Conservation (phyloP, 2,888 invertebrate genomes). For the Hybos culiciformis region DNA sequence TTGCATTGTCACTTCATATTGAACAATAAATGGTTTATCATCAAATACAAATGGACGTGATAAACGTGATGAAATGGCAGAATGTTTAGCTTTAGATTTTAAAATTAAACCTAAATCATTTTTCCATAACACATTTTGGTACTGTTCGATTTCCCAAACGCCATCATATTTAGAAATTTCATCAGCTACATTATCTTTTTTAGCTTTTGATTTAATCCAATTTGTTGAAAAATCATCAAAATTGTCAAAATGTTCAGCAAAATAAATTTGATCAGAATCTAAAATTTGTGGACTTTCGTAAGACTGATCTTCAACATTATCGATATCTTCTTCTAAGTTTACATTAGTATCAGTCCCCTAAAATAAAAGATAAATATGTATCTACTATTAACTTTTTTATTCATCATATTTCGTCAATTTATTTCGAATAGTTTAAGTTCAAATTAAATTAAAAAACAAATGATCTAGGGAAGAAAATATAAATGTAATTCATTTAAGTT, state of each 20-base stretch:
- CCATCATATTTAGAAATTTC: conserved; percentile 93
- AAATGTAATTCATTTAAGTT: no score
- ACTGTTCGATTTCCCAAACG: conserved; percentile 59
- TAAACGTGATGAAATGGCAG: conserved; percentile 75
- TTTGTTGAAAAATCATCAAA: conserved; percentile 51
- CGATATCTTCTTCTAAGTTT: no score
- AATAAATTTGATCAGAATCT: conserved; percentile 47
- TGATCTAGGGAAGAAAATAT: no score
- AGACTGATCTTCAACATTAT: conserved; percentile 22
- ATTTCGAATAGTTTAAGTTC: no score
- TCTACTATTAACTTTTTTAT: no score
- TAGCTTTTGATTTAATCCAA: conserved; percentile 83
- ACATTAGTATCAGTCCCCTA: no score
- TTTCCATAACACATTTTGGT: conserved; percentile 60
- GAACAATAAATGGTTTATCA: conserved; percentile 70
- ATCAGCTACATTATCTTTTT: conserved; percentile 77
- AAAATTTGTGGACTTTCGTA: conserved; percentile 60
- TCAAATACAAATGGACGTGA: conserved; percentile 67
- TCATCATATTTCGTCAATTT: no score
- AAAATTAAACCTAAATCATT: conserved; percentile 80
- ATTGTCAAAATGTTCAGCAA: conserved; percentile 82
- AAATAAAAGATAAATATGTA: no score
- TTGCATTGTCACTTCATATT: conserved; percentile 84
- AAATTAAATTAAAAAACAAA: no score
- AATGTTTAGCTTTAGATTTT: conserved; percentile 91